phyloP scores from a whole-genome alignment of 2,797 vertebrate genomes.

The Choloepus didactylus region DNA sequence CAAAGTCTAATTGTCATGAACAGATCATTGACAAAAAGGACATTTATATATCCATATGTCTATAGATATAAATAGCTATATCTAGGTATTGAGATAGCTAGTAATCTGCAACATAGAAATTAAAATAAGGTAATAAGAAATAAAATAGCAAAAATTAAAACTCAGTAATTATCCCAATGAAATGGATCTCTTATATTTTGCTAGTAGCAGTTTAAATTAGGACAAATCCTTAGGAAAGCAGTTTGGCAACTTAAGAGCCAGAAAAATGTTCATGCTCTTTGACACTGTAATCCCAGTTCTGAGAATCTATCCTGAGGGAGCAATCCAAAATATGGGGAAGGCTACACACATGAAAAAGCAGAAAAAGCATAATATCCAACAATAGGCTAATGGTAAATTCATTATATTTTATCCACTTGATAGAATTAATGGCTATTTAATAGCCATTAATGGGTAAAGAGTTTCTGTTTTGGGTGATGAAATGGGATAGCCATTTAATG shows the following conservation, averaged over 20 bases:
- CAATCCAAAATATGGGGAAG: constrained; percentile 13
- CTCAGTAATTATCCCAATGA: background rate
- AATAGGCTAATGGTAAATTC: background rate
- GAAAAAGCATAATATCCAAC: background rate
- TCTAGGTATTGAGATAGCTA: background rate
- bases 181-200: constrained; percentile 7
- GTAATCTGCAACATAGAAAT: background rate
- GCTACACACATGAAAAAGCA: background rate
- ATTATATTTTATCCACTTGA: constrained; percentile 21
- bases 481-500: background rate
- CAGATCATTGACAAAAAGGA: background rate
- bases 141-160: constrained; percentile 7
- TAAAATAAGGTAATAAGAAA: constrained; percentile 39
- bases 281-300: background rate
- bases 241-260: background rate
- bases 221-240: background rate
- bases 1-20: background rate
- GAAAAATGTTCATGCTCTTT: constrained; percentile 35
- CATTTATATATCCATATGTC: background rate
- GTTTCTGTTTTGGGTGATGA: too few relatives aligned
- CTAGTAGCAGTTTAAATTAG: background rate
- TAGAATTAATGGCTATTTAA: background rate
- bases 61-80: too few relatives aligned
- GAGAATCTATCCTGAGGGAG: background rate
- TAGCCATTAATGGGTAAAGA: background rate